Conservation (phyloP, 2,888 invertebrate species). For the Lissocephala sabroskyi region DNA sequence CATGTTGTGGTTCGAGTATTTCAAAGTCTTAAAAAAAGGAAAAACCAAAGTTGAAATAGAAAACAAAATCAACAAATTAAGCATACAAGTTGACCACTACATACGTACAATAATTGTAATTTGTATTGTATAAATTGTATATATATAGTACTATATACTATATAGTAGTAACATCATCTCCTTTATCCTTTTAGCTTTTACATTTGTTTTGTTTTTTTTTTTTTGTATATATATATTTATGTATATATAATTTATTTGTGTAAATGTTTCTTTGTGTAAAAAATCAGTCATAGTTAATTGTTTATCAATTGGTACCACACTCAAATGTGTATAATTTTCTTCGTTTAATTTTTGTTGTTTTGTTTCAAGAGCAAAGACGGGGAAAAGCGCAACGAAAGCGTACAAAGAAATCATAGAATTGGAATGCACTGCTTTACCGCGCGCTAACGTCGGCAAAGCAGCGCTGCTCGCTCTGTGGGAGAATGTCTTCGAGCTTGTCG, state of each 20-base stretch:
- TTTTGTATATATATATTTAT: constrained; percentile 18
- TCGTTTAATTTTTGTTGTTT: constrained; percentile 18
- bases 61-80: too few species aligned
- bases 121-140: constrained; percentile 5
- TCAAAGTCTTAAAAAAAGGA: constrained; percentile 41
- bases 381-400: too few species aligned
- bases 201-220: background rate
- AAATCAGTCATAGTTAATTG: constrained; percentile 66
- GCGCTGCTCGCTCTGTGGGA: too few species aligned
- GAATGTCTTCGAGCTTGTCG: too few species aligned
- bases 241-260: constrained; percentile 28
- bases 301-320: constrained; percentile 27
- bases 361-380: background rate
- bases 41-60: too few species aligned
- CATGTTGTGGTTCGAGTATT: constrained; percentile 34
- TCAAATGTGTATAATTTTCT: constrained; percentile 10
- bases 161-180: constrained; percentile 49
- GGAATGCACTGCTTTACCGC: too few species aligned
- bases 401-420: too few species aligned
- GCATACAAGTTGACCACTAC: constrained; percentile 12
- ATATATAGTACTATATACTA: constrained; percentile 22
- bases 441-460: too few species aligned
- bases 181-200: too few species aligned
- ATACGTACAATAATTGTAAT: constrained; percentile 8
- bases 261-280: constrained; percentile 56